A percentile compares a stretch with the other conserved stretches of the same genome.
These are phyloP conservation scores for Agapornis roseicollis DNA, from an alignment of 2,113 vertebrate genomes.

Conservation along the genomic window DNA sequence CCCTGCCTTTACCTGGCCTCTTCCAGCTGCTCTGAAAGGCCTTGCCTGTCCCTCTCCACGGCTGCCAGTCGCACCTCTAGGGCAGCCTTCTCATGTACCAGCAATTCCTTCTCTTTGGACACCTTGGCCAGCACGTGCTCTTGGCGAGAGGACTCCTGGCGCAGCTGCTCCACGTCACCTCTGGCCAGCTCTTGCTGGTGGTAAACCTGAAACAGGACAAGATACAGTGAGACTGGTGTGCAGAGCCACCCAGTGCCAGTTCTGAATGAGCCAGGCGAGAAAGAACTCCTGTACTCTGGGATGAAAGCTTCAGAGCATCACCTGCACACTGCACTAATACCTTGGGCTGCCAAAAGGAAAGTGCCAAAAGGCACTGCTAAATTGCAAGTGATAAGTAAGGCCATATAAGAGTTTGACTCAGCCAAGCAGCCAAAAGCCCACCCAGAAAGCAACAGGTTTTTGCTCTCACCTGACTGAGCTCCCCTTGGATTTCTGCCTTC, in stretches of 20 bases:
- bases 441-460: neutral
- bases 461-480: conserved; percentile 73
- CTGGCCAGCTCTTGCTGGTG: conserved; percentile 47
- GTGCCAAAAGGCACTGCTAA: neutral
- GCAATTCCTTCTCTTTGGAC: neutral
- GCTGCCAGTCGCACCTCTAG: neutral
- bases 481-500: conserved; percentile 51
- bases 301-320: neutral
- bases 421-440: neutral
- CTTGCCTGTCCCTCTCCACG: neutral
- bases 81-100: neutral
- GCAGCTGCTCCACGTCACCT: conserved; percentile 57
- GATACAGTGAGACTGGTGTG: neutral
- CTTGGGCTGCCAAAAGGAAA: neutral
- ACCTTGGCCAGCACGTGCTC: neutral
- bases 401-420: too few relatives aligned
- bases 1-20: neutral
- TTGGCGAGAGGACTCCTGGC: neutral
- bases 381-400: neutral
- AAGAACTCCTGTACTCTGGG: neutral
- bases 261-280: neutral
- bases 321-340: neutral
- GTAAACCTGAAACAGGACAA: conserved; percentile 44
- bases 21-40: neutral
- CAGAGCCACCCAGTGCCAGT: neutral